phyloP scores from a whole-genome alignment of 2,113 vertebrate species.

The Dasyurus viverrinus region DNA sequence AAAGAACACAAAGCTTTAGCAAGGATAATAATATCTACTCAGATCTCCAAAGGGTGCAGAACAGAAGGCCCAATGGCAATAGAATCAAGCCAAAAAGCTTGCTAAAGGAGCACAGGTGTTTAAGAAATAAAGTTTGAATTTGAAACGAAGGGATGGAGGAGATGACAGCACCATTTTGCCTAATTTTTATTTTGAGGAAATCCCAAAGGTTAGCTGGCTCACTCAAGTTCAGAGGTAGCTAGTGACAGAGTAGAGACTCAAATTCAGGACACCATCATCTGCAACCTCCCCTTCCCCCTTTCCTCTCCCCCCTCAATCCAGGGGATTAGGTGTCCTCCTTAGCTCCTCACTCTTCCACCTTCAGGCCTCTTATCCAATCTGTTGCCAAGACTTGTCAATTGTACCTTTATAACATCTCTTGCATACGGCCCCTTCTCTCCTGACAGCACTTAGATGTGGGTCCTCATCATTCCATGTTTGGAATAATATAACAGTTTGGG shows the following conservation, averaged over 20 bases:
- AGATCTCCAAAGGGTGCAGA: neutral
- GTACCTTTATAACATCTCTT: conserved; percentile 23
- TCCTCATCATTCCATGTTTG: neutral
- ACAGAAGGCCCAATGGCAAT: neutral
- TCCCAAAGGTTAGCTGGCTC: neutral
- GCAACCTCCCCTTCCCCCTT: too few species aligned
- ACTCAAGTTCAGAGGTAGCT: neutral
- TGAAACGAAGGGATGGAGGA: neutral
- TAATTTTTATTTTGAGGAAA: neutral
- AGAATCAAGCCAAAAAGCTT: neutral
- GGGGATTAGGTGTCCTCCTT: neutral
- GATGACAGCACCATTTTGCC: neutral
- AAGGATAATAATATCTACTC: neutral
- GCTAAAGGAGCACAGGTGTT: neutral
- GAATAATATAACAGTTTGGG: neutral
- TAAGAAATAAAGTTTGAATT: neutral
- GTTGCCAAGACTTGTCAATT: neutral
- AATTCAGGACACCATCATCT: neutral
- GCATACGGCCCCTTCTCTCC: neutral
- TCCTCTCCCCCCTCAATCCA: neutral
- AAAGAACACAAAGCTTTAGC: conserved; percentile 9
- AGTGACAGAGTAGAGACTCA: neutral
- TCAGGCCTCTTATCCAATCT: neutral
- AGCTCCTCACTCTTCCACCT: neutral
- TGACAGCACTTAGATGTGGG: neutral